Evolutionary conservation across 2,888 invertebrate genomes (phyloP).

Genomic region (Apamea crenata): DNA sequence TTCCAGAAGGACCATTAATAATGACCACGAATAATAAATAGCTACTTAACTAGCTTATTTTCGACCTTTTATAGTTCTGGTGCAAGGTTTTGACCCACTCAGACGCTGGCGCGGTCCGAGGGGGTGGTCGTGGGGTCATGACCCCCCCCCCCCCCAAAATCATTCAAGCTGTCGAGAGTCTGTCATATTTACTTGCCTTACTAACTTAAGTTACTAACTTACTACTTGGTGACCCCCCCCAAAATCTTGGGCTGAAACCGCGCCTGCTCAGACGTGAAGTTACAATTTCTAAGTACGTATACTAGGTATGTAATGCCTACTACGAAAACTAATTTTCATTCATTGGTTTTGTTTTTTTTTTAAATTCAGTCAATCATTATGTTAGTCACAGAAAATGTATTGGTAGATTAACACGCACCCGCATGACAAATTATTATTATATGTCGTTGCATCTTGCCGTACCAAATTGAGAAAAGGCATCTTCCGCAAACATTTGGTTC

Average conservation of each 20-base stretch:
- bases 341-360: background rate
- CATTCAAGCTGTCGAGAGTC: too few species aligned
- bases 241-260: too few species aligned
- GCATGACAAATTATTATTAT: background rate
- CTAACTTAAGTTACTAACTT: too few species aligned
- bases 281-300: too few species aligned
- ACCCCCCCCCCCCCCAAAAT: too few species aligned
- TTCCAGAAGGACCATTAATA: conserved; percentile 23
- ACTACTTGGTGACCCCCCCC: too few species aligned
- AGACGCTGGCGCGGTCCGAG: too few species aligned
- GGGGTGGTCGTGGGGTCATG: too few species aligned
- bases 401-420: background rate
- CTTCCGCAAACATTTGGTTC: background rate
- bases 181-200: too few species aligned
- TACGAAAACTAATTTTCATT: background rate
- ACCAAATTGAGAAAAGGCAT: background rate
- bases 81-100: background rate
- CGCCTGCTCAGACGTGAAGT: background rate
- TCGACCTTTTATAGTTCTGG: background rate
- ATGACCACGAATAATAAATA: background rate
- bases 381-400: background rate
- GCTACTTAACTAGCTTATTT: background rate
- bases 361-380: background rate
- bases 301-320: background rate
- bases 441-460: background rate